phyloP scores from a whole-genome alignment of 1,140 invertebrate species.

The Hestina assimilis region DNA sequence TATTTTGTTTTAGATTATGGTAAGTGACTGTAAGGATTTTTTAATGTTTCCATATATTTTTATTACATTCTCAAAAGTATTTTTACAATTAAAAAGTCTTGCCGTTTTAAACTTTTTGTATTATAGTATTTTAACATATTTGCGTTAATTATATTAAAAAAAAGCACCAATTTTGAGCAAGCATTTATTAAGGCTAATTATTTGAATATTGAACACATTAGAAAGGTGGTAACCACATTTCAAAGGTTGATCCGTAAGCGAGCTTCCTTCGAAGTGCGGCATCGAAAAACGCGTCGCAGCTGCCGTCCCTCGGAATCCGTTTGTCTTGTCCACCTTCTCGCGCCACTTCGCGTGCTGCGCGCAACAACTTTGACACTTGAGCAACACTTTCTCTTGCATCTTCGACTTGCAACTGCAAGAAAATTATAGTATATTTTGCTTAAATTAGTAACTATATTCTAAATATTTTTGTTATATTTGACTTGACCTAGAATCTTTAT shows the following conservation, averaged over 20 bases:
- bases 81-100: too few relatives aligned
- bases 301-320: constrained; percentile 41
- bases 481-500: too few relatives aligned
- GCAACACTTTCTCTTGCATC: constrained; percentile 63
- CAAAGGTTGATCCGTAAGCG: constrained; percentile 46
- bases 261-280: constrained; percentile 56
- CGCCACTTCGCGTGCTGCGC: constrained; percentile 59
- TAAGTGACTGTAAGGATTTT: too few relatives aligned
- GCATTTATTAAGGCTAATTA: constrained; percentile 48
- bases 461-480: too few relatives aligned
- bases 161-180: constrained; percentile 34
- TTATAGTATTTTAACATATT: too few relatives aligned
- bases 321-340: constrained; percentile 47
- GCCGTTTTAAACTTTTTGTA: too few relatives aligned
- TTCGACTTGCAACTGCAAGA: constrained; percentile 48
- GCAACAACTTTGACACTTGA: constrained; percentile 58
- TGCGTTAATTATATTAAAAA: background rate
- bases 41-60: too few relatives aligned
- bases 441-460: too few relatives aligned
- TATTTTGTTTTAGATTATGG: too few relatives aligned
- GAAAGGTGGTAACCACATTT: constrained; percentile 70
- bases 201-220: constrained; percentile 57
- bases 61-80: too few relatives aligned
- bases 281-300: constrained; percentile 51
- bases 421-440: background rate